Base-by-base conservation (phyloP, 2,888 invertebrate species). In the Salticus scenicus region DNA sequence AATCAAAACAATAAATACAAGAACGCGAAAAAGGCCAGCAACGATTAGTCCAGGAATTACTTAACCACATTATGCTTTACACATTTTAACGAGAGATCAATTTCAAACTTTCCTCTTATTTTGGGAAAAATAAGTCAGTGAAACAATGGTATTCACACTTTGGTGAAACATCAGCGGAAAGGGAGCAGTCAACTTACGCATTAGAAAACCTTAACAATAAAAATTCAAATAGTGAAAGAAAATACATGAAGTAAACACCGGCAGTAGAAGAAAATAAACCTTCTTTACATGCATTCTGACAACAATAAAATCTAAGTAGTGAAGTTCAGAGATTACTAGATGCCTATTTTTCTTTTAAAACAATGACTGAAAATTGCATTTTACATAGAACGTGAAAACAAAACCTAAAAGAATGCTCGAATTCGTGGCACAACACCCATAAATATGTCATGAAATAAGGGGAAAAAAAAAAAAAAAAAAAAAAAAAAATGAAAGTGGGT, bases 261-360 rank as follows among this genome's bases (percentile, higher is more conserved):
- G 57, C 24, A 24, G 24, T 57, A 24, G 57, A 24, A 57, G 57
- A 57, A 57, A 57, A 57, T 57, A 57, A 20, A 57, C 57, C 57
- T 24, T 57, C 24, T 47, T 47, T n/a, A 24, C 2, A 17, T 17
- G 8, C 14, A 2, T 47, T 17, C 42, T 57, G 57, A 57, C 57
- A 20, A 57, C 57, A 57, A 57, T 57, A 57, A 24, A 20, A 47
- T 47, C 42, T 7, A 24, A 57, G 24, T 24, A 24, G 17, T 1
- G 57, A 57, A 57, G 12, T 20, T 24, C 57, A 24, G 37, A 37
- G 24, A 57, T 57, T 57, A 7, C 57, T 24, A 57, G 24, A 1
- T 57, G 20, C 17, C 12, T 24, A 5, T 24, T 57, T 57, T 57
- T 57, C 24, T 24, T 57, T 24, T 24, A 5, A 57, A 57, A 57